Evolutionary conservation across 2,888 invertebrate species (phyloP).

Genomic region (Cosmopolites sordidus): DNA sequence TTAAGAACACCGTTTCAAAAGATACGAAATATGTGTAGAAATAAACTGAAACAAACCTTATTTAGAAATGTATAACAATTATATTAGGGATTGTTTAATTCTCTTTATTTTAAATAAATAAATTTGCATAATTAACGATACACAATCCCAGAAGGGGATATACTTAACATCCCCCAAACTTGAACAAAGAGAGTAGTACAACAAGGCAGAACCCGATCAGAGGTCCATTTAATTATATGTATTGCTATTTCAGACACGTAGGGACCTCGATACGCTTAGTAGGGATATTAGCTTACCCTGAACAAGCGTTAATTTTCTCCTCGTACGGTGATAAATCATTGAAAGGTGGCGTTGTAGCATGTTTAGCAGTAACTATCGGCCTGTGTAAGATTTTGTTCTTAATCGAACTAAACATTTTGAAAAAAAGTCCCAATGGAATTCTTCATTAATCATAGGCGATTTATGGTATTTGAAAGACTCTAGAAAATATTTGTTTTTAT

Average conservation of each 20-base stretch:
- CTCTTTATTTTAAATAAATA: not conserved
- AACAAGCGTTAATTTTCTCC: slow-evolving; percentile 26
- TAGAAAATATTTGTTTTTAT: too few relatives aligned
- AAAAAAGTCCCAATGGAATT: too few relatives aligned
- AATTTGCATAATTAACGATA: not conserved
- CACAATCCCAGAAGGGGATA: not conserved
- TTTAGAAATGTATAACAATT: too few relatives aligned
- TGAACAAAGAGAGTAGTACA: slow-evolving; percentile 1
- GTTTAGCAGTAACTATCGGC: not conserved
- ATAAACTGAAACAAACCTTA: too few relatives aligned
- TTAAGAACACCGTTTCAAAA: too few relatives aligned
- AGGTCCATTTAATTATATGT: slow-evolving; percentile 22
- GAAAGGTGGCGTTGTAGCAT: not conserved
- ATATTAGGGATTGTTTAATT: too few relatives aligned
- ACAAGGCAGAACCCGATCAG: slow-evolving; percentile 17
- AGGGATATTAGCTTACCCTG: slow-evolving; percentile 22
- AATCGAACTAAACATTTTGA: too few relatives aligned
- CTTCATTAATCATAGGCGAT: too few relatives aligned
- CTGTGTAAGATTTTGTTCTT: too few relatives aligned
- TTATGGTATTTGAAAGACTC: too few relatives aligned
- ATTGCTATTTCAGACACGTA: slow-evolving; percentile 21
- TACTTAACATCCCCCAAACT: not conserved
- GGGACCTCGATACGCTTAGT: slow-evolving; percentile 21
- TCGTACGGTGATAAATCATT: slow-evolving; percentile 20
- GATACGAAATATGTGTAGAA: too few relatives aligned